These are phyloP conservation scores for Saimiri boliviensis DNA, from an alignment of 2,113 vertebrate genomes.

Conservation along the genomic window DNA sequence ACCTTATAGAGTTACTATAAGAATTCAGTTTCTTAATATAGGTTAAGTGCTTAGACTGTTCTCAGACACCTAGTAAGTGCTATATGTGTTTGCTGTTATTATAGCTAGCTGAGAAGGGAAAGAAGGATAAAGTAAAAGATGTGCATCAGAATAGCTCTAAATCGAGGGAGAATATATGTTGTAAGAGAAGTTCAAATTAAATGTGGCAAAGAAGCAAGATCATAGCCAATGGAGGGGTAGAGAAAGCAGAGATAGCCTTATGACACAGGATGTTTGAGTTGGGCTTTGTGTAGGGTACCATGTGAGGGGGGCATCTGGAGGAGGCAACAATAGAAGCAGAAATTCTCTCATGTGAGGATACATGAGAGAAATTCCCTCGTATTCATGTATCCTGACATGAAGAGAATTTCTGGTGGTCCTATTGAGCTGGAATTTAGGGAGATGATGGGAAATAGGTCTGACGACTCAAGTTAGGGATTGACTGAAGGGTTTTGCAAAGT, in stretches of 20 bases:
- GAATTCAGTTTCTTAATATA: background rate
- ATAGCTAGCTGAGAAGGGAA: background rate
- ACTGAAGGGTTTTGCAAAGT: background rate
- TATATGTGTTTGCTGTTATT: background rate
- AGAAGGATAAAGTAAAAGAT: background rate
- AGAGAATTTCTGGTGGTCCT: background rate
- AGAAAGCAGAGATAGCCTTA: background rate
- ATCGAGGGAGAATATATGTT: background rate
- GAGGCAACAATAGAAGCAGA: background rate
- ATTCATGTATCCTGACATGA: no score
- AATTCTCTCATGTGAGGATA: no score
- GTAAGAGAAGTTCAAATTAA: background rate
- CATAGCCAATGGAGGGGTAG: background rate
- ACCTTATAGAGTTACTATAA: background rate
- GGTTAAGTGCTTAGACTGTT: background rate
- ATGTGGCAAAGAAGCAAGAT: background rate
- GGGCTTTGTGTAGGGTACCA: background rate
- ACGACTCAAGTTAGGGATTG: background rate
- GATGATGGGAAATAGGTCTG: background rate
- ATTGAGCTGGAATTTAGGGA: background rate
- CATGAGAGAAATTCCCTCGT: no score
- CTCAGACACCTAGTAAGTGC: background rate
- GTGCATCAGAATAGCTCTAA: background rate
- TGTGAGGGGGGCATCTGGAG: no score
- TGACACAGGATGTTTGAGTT: background rate